Base-by-base conservation (phyloP, 2,797 vertebrate species). In the Centropyge bicolor region DNA sequence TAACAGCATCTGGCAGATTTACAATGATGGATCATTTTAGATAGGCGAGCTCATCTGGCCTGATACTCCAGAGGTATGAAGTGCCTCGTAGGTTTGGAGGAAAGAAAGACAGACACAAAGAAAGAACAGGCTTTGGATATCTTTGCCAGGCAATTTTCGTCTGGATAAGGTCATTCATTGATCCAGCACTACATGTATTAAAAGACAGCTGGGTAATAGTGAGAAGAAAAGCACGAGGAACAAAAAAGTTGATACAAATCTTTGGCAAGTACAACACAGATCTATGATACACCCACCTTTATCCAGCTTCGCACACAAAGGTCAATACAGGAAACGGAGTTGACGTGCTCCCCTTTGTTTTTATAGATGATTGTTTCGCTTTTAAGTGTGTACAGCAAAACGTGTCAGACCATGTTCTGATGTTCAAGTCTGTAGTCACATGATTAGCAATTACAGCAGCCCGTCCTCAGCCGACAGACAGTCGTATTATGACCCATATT, bases 11-110 rank as follows among this genome's bases (percentile, higher is more conserved):
- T 90, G 87, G 81, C 72, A 89, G 78, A 85, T 88, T 88, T 83
- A 89, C 56, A 81, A 83, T 88, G 85, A 92, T 88, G 80, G 76
- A 93, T 92, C 63, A 81, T 87, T 86, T 89, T 82, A 66, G 70
- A 78, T 74, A 87, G 79, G 75, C 67, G 13, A 87, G 79, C 85
- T 91, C 63, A 60, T 79, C 88, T 76, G 85, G 74, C 65, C 60
- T n/a, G 43, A 87, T 87, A 80, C 83, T 82, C 74, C n/a, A 68
- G 81, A 86, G 85, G 70, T 78, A 85, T 76, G 81, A 84, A 78
- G 78, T 80, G 82, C 82, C 72, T 72, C 59, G 49, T 78, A 86
- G 73, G 78, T 87, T 82, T 86, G 67, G 78, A 82, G 38, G 45
- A 61, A 88, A 41, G 46, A 80, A 64, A 65, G 56, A 59, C 57